Evolutionary conservation across 2,797 vertebrate genomes (phyloP).

Genomic region (Gouania willdenowi): DNA sequence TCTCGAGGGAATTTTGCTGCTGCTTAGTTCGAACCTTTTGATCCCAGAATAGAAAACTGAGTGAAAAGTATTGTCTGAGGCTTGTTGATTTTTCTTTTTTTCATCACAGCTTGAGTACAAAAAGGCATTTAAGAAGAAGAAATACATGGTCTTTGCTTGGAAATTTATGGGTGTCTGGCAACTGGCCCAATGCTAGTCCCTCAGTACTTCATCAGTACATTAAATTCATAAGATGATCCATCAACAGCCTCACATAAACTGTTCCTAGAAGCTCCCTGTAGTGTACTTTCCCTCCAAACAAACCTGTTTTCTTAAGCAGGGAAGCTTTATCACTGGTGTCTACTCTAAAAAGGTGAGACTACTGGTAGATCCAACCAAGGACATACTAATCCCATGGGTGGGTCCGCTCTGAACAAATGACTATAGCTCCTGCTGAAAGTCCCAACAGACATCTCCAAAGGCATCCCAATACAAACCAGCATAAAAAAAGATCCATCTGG

Average conservation of each 20-base stretch:
- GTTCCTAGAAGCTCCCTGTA: not conserved
- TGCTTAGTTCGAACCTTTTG: not conserved
- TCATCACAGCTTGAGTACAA: no score
- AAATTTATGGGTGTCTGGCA: constrained; percentile 67
- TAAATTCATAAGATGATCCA: not conserved
- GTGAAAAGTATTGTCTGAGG: no score
- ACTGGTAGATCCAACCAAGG: not conserved
- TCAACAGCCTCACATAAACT: not conserved
- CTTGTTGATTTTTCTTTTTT: no score
- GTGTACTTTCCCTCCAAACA: not conserved
- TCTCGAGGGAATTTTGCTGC: not conserved
- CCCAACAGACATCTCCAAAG: constrained; percentile 10
- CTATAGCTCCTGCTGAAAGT: no score
- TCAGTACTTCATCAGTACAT: not conserved
- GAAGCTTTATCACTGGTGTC: not conserved
- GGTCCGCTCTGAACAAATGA: no score
- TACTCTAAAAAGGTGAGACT: constrained; percentile 14
- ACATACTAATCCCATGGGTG: no score
- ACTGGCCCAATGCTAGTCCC: constrained; percentile 26
- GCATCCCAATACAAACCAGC: constrained; percentile 10
- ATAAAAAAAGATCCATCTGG: constrained; percentile 13
- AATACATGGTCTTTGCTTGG: constrained; percentile 1
- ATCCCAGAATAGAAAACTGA: not conserved
- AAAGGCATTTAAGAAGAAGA: constrained; percentile 7
- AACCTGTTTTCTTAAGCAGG: no score